Evolutionary conservation across 2,888 invertebrate genomes (phyloP).

Genomic region (Tubiluchus corallicola): DNA sequence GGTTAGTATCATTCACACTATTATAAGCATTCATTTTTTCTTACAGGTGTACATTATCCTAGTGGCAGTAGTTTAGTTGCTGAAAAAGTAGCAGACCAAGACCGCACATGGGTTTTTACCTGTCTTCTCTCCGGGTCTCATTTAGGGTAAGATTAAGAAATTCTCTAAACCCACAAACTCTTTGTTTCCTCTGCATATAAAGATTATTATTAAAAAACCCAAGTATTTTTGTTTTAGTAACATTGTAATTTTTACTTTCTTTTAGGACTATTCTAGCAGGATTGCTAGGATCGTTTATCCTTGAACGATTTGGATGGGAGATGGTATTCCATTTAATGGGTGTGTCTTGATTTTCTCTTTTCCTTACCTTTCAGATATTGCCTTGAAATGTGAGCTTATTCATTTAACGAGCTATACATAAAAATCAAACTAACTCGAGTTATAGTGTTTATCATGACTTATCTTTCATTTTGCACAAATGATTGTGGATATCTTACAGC

Average conservation of each 20-base stretch:
- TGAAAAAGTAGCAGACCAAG: slow-evolving; percentile 40
- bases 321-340: slow-evolving; percentile 43
- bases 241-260: slow-evolving; percentile 24
- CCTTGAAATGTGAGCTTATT: no score
- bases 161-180: slow-evolving; percentile 1
- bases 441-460: no score
- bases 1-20: no score
- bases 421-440: no score
- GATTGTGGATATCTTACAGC: no score
- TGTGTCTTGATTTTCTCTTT: slow-evolving; percentile 18
- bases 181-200: not conserved
- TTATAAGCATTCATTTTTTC: slow-evolving; percentile 7
- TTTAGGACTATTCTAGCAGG: slow-evolving; percentile 45
- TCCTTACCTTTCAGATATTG: no score
- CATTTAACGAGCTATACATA: no score
- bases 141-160: slow-evolving; percentile 25
- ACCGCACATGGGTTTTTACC: slow-evolving; percentile 46
- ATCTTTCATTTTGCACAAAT: no score
- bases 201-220: slow-evolving; percentile 2
- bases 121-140: slow-evolving; percentile 41
- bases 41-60: slow-evolving; percentile 43
- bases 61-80: slow-evolving; percentile 48
- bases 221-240: not conserved
- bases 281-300: slow-evolving; percentile 42
- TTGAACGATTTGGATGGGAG: slow-evolving; percentile 45